A percentile compares a stretch with the other conserved stretches of the same genome.
These are phyloP conservation scores for Scaptomyza polygonia DNA, from an alignment of 2,888 invertebrate species.

Conservation along the genomic window DNA sequence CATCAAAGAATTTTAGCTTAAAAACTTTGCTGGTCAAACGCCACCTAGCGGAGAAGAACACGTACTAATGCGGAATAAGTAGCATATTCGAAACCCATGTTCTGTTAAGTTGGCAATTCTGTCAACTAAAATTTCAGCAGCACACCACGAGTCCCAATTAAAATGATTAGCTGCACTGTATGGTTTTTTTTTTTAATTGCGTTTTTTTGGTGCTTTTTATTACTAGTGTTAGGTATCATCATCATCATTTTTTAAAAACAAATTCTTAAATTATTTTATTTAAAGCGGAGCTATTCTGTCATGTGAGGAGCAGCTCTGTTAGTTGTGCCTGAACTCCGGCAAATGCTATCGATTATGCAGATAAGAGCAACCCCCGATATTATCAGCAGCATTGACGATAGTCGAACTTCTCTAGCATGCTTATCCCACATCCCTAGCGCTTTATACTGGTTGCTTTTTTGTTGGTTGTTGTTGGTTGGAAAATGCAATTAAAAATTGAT, in stretches of 20 bases:
- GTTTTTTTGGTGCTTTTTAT: no score
- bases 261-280: not conserved
- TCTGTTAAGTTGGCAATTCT: not conserved
- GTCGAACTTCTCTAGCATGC: slow-evolving; percentile 22
- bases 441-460: slow-evolving; percentile 63
- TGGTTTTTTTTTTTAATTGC: no score
- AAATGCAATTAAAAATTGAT: slow-evolving; percentile 77
- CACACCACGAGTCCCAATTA: no score
- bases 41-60: no score
- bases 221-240: not conserved
- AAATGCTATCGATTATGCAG: slow-evolving; percentile 32
- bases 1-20: no score
- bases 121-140: no score
- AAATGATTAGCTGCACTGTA: not conserved
- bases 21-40: no score
- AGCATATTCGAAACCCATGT: no score
- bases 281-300: slow-evolving; percentile 10
- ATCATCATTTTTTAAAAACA: not conserved
- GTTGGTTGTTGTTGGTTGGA: slow-evolving; percentile 63
- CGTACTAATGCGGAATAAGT: no score
- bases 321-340: slow-evolving; percentile 8
- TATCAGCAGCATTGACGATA: slow-evolving; percentile 24
- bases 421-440: slow-evolving; percentile 48
- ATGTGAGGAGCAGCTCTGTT: slow-evolving; percentile 25
- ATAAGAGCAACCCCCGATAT: slow-evolving; percentile 42